These are phyloP conservation scores for Micromussa lordhowensis DNA, from an alignment of 92 coral and sea anemone species.

Conservation along the genomic window DNA sequence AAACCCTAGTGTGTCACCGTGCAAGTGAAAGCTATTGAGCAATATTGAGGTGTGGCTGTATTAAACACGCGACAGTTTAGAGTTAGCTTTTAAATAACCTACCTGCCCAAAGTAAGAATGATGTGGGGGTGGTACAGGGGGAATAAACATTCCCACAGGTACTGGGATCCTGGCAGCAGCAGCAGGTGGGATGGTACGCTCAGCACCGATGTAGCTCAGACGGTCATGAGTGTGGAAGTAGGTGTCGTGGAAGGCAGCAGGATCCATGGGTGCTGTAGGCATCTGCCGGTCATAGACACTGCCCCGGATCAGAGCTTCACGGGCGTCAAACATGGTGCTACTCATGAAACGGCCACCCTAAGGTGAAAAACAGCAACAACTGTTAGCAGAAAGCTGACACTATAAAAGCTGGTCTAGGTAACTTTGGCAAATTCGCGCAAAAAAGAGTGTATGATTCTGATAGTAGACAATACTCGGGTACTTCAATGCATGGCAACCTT, in stretches of 20 bases:
- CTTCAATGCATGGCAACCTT: no score
- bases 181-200: conserved; percentile 95
- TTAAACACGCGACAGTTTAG: neutral
- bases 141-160: conserved; percentile 99
- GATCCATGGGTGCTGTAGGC: conserved; percentile 85
- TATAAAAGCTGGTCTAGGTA: no score
- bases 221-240: conserved; percentile 99
- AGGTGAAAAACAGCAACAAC: neutral
- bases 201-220: conserved; percentile 97
- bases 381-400: neutral
- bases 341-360: conserved; percentile 99
- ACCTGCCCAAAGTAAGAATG: conserved; percentile 97
- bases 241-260: conserved; percentile 90
- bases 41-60: neutral
- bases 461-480: no score
- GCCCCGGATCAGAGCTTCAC: conserved; percentile 97
- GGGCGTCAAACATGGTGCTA: conserved; percentile 98
- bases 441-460: no score
- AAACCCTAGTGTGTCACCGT: neutral
- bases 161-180: conserved; percentile 99
- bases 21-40: neutral
- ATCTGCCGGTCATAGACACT: conserved; percentile 90
- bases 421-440: no score
- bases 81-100: conserved; percentile 1
- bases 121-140: conserved; percentile 99